Conservation (phyloP, 2,797 vertebrate genomes). For the Salarias fasciatus region DNA sequence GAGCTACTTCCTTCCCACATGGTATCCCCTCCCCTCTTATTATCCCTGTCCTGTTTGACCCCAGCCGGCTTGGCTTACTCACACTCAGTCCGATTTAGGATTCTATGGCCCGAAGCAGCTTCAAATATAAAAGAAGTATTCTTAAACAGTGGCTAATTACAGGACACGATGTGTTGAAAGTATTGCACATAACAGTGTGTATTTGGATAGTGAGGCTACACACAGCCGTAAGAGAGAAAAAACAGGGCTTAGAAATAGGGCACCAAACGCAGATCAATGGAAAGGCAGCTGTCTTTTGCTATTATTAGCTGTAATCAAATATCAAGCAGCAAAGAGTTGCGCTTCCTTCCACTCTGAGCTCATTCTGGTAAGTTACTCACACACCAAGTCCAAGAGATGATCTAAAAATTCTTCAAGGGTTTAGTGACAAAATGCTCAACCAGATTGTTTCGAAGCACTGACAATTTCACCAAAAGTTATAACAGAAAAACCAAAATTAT, state of each 20-base stretch:
- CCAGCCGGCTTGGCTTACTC: conserved; percentile 37
- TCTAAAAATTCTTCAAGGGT: background rate
- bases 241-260: conserved; percentile 64
- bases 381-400: conserved; percentile 20
- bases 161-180: conserved; percentile 26
- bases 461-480: too few species aligned
- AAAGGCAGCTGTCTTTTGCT: conserved; percentile 77
- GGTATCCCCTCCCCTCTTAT: conserved; percentile 66
- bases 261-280: conserved; percentile 74
- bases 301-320: conserved; percentile 79
- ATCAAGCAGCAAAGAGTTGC: conserved; percentile 62
- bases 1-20: conserved; percentile 74
- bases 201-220: too few species aligned
- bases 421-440: too few species aligned
- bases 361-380: conserved; percentile 28
- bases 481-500: too few species aligned
- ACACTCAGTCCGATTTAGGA: conserved; percentile 29
- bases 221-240: conserved; percentile 4
- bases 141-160: conserved; percentile 35
- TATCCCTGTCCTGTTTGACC: conserved; percentile 74
- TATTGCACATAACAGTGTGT: background rate
- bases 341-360: conserved; percentile 49
- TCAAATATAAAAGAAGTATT: conserved; percentile 27
- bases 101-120: conserved; percentile 26
- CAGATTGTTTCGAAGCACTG: too few species aligned